phyloP scores from a whole-genome alignment of 2,797 vertebrate species.

The Geotrypetes seraphini region DNA sequence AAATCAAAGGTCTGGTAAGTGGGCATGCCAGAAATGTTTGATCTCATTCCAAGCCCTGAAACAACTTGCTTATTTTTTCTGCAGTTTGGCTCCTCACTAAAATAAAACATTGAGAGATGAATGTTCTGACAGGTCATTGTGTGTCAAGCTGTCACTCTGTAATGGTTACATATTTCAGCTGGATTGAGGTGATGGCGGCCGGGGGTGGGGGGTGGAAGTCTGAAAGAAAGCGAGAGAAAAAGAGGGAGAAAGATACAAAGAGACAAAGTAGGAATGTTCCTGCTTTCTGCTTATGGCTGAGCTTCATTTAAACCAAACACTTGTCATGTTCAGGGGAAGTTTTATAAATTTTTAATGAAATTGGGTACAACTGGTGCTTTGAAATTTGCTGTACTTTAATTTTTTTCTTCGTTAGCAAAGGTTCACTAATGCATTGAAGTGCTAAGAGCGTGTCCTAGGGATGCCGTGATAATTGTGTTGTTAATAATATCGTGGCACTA shows the following conservation, averaged over 20 bases:
- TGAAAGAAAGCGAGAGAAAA: slow-evolving; percentile 34
- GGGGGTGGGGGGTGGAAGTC: slow-evolving; percentile 61
- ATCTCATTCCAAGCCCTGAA: slow-evolving; percentile 82
- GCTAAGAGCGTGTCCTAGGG: slow-evolving; percentile 85
- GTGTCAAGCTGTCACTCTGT: slow-evolving; percentile 85
- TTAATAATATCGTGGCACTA: slow-evolving; percentile 82
- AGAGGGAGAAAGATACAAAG: slow-evolving; percentile 36
- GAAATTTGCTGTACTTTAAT: slow-evolving; percentile 91
- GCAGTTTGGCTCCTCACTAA: slow-evolving; percentile 74
- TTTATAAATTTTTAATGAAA: slow-evolving; percentile 97
- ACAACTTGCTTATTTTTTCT: slow-evolving; percentile 87
- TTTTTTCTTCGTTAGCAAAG: slow-evolving; percentile 88
- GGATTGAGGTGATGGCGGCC: slow-evolving; percentile 63
- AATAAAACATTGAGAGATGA: slow-evolving; percentile 84
- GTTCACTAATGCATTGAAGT: slow-evolving; percentile 83
- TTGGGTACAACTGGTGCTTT: slow-evolving; percentile 82
- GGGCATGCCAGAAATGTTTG: slow-evolving; percentile 75
- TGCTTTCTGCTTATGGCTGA: slow-evolving; percentile 62
- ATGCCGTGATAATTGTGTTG: slow-evolving; percentile 76
- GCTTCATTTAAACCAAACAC: slow-evolving; percentile 80
- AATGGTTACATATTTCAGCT: slow-evolving; percentile 87
- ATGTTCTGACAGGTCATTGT: slow-evolving; percentile 84
- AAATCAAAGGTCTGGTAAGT: slow-evolving; percentile 79
- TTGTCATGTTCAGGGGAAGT: slow-evolving; percentile 79
- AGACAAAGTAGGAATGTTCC: slow-evolving; percentile 60